Base-by-base conservation (phyloP, 2,113 vertebrate species). In the Prunella himalayana region DNA sequence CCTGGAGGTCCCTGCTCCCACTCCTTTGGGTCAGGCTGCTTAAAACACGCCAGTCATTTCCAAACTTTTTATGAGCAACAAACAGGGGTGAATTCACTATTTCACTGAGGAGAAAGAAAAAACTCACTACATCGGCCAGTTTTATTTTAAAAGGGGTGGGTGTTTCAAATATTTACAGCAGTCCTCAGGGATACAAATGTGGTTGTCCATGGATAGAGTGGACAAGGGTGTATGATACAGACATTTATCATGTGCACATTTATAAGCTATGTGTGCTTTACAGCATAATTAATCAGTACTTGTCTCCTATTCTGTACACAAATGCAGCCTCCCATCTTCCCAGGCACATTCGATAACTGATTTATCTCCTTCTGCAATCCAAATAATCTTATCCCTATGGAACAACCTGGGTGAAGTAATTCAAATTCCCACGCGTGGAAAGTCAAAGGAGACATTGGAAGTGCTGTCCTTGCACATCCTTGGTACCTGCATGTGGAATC, bases 231-330 rank as follows among this genome's bases (percentile, higher is more conserved):
- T 49, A 54, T 0, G 6, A 95, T 44, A 54, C 41, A 51, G 59
- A 39, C 50, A 86, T 91, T 92, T 83, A 86, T 73, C 75, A 76
- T 23, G 27, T 0, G 0, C 45, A 44, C 37, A n/a, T 90, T 90
- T 88, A 87, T 84, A 88, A 66, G 56, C 75, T 47, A 31, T 1
- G 2, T 33, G 59, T 77, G 56, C 54, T 82, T 90, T 86, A 90
- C 6, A 73, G 66, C 66, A 81, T 59, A 94, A 94, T 92, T 88
- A 94, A 93, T 86, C 75, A 86, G 87, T 35, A 31, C 31, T 42
- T 65, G 50, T 77, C 87, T 63, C 50, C 70, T 65, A 45, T 73
- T 77, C 42, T 15, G 53, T 75, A 86, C 41, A 69, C 54, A 73
- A 94, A 77, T 28, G 39, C 44, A 86, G 59, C 44, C 50, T 90